Base-by-base conservation (phyloP, 2,113 vertebrate genomes). In the Maccullochella peelii region DNA sequence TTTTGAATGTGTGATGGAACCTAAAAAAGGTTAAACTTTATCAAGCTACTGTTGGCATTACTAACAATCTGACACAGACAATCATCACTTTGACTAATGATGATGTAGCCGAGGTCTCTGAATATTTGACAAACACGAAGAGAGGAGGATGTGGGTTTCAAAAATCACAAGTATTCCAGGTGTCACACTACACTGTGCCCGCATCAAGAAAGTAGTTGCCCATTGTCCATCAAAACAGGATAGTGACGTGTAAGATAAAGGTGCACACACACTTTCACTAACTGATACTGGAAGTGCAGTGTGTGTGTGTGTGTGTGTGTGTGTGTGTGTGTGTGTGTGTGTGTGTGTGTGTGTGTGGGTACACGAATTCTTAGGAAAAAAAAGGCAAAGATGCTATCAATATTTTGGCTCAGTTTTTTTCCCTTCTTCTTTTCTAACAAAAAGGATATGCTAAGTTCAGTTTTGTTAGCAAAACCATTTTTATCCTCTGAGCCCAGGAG, bases 361-460 rank as follows among this genome's bases (percentile, higher is more conserved):
- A 49, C 70, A 80, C 76, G 33, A 38, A 80, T 52, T 84, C 50
- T 83, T 74, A 79, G 27, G 74, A 49, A 87, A 65, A 88, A 81
- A 59, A 87, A 87, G 83, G 86, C 79, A 90, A 90, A 87, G 80
- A 75, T 68, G 36, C n/a, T 79, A 80, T 65, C 82, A 92, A 87
- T 63, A 82, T 71, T 88, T 93, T 92, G 93, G 91, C 92, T 93
- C 93, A 89, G 86, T 86, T 70, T 49, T 73, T 77, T 86, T 33
- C 33, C 33, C 69, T 72, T 82, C 18, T 54, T 55, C 4, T 54
- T 15, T 58, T 66, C 2, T 69, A 49, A 83, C 20, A 83, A 93
- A 91, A 90, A 89, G 18, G 86, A 88, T 79, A 89, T 88, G 83
- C 75, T 12, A 69, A 82, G 75, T 82, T 84, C 47, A 70, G 52